Evolutionary conservation across 2,113 vertebrate genomes (phyloP).

Genomic region (Halichoerus grypus): DNA sequence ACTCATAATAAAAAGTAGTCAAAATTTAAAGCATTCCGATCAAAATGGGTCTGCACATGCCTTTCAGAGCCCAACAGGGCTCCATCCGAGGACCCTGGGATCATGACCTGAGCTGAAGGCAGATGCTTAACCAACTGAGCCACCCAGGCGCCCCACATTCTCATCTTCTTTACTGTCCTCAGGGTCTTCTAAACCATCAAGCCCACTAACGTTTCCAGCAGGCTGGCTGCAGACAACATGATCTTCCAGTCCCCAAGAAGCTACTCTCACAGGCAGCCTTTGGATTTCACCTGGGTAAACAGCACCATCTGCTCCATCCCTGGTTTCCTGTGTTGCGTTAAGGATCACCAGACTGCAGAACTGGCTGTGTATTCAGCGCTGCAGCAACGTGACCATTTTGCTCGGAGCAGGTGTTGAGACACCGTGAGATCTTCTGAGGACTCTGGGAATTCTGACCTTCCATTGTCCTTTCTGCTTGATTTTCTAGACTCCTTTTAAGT

Average conservation of each 20-base stretch:
- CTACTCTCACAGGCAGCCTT: constrained; percentile 92
- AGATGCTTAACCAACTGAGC: too few relatives aligned
- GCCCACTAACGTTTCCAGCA: constrained; percentile 94
- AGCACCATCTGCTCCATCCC: constrained; percentile 95
- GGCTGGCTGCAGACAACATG: constrained; percentile 97
- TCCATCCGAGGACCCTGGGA: too few relatives aligned
- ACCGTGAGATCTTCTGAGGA: constrained; percentile 84
- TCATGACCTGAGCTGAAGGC: too few relatives aligned
- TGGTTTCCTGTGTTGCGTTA: constrained; percentile 91
- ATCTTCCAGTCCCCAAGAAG: constrained; percentile 93
- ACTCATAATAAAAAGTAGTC: constrained; percentile 84
- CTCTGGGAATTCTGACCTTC: constrained; percentile 86
- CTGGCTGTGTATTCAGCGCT: constrained; percentile 89
- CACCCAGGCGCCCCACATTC: constrained; percentile 80
- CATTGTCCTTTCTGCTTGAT: constrained; percentile 86
- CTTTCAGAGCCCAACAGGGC: constrained; percentile 91
- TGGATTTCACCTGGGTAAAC: constrained; percentile 96
- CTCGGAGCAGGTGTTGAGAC: constrained; percentile 89
- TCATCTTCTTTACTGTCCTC: constrained; percentile 91
- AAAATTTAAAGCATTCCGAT: constrained; percentile 93
- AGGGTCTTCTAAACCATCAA: constrained; percentile 95
- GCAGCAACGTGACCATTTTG: constrained; percentile 89
- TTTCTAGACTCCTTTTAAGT: constrained; percentile 85
- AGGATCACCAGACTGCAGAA: constrained; percentile 95
- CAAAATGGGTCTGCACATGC: constrained; percentile 97